Percentiles rank a stretch among this genome's conserved stretches.
These are phyloP conservation scores for Bergia sp. DNA, from an alignment of 92 coral and sea anemone species.

Conservation along the genomic window DNA sequence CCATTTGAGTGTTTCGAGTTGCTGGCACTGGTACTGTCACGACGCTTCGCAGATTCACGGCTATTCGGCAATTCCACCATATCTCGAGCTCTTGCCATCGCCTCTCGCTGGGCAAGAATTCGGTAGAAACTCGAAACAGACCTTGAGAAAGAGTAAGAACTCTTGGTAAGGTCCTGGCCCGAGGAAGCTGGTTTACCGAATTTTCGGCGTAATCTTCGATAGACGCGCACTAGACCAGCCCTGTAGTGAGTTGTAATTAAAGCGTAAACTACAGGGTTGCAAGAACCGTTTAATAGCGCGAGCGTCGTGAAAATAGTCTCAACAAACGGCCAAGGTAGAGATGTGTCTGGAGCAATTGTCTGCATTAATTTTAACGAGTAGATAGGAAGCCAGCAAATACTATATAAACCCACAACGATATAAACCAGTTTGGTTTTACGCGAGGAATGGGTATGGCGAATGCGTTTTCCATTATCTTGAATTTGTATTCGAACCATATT, in stretches of 20 bases:
- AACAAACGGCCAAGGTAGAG: constrained; percentile 53
- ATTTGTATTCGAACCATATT: constrained; percentile 91
- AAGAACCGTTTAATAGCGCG: constrained; percentile 77
- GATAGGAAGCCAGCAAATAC: constrained; percentile 93
- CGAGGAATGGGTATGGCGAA: constrained; percentile 69
- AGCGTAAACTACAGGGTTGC: constrained; percentile 93
- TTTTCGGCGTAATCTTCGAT: constrained; percentile 66
- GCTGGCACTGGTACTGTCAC: constrained; percentile 31
- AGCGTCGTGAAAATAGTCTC: constrained; percentile 66
- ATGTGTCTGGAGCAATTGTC: constrained; percentile 55
- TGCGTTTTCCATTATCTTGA: constrained; percentile 76
- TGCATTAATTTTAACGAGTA: constrained; percentile 63
- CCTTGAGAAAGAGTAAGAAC: constrained; percentile 78
- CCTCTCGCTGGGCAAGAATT: constrained; percentile 44
- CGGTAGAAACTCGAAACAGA: constrained; percentile 74
- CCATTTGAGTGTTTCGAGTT: constrained; percentile 21
- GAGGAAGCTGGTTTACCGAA: constrained; percentile 54
- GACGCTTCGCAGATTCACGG: not conserved
- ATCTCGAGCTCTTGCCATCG: constrained; percentile 4
- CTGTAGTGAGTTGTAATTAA: constrained; percentile 90
- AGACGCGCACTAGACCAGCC: constrained; percentile 74
- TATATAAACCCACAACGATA: constrained; percentile 79
- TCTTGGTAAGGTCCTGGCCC: constrained; percentile 58
- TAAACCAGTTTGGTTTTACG: constrained; percentile 86
- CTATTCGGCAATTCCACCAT: not conserved